Conservation (phyloP, 2,888 invertebrate genomes). For the Aporophyla nigra region DNA sequence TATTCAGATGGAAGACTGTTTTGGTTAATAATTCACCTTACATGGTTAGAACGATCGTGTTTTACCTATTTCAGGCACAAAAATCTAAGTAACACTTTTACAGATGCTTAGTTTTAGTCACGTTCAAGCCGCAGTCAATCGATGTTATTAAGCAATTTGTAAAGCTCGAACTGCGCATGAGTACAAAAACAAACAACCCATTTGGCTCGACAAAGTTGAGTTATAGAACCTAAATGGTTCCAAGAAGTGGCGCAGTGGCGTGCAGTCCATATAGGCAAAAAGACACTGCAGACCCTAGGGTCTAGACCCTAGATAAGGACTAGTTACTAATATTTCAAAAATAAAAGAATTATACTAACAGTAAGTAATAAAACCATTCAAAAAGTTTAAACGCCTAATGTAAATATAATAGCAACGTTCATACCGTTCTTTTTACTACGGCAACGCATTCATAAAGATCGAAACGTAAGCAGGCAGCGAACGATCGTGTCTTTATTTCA, state of each 20-base stretch:
- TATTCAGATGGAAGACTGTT: constrained; percentile 34
- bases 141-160: constrained; percentile 41
- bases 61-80: constrained; percentile 29
- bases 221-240: constrained; percentile 28
- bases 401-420: too few relatives aligned
- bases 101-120: constrained; percentile 34
- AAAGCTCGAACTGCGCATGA: constrained; percentile 11
- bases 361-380: too few relatives aligned
- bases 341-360: too few relatives aligned
- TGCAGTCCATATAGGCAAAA: too few relatives aligned
- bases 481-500: too few relatives aligned
- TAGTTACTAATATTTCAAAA: too few relatives aligned
- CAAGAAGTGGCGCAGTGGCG: constrained; percentile 21
- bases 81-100: constrained; percentile 31
- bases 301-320: too few relatives aligned
- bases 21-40: constrained; percentile 34
- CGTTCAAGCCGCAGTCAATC: constrained; percentile 37
- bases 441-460: too few relatives aligned
- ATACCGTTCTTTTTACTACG: too few relatives aligned
- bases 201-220: constrained; percentile 31
- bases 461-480: too few relatives aligned
- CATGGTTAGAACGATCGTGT: constrained; percentile 10
- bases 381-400: too few relatives aligned
- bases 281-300: too few relatives aligned
- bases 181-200: constrained; percentile 30